phyloP scores from a whole-genome alignment of 1,140 invertebrate species.

The Popillia japonica region DNA sequence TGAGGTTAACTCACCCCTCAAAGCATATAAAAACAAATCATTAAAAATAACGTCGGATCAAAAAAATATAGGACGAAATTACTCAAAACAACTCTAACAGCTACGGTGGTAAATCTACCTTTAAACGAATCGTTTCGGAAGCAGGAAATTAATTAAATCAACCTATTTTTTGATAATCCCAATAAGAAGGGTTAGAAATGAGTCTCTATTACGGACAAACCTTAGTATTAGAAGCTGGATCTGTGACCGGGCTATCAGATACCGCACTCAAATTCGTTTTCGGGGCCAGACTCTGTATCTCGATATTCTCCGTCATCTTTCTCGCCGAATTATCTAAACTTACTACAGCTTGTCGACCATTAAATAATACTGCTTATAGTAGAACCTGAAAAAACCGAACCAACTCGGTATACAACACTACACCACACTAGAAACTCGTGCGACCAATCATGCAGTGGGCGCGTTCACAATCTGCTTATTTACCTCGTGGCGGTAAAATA shows the following conservation, averaged over 20 bases:
- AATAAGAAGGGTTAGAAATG: too few species aligned
- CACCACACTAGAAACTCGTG: background rate
- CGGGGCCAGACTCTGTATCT: conserved; percentile 55
- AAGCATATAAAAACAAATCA: too few species aligned
- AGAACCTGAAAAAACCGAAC: background rate
- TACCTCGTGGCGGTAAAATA: conserved; percentile 8
- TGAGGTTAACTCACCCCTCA: too few species aligned
- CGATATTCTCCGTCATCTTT: conserved; percentile 57
- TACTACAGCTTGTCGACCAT: background rate
- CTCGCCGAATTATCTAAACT: background rate
- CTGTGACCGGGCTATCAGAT: conserved; percentile 63
- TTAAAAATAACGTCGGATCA: too few species aligned
- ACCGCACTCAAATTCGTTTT: conserved; percentile 57
- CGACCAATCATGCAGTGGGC: background rate
- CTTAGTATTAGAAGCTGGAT: conserved; percentile 62
- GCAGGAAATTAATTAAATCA: too few species aligned
- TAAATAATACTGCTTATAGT: background rate
- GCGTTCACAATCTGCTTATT: background rate
- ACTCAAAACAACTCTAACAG: too few species aligned
- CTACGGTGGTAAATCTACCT: too few species aligned
- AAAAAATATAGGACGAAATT: too few species aligned
- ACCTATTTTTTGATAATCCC: too few species aligned
- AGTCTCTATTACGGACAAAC: too few species aligned
- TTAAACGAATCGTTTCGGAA: too few species aligned
- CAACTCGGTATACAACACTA: background rate